Evolutionary conservation across 2,113 vertebrate species (phyloP), one percentile per base, ranked within the genome.

Genomic region (Halichoerus grypus): DNA sequence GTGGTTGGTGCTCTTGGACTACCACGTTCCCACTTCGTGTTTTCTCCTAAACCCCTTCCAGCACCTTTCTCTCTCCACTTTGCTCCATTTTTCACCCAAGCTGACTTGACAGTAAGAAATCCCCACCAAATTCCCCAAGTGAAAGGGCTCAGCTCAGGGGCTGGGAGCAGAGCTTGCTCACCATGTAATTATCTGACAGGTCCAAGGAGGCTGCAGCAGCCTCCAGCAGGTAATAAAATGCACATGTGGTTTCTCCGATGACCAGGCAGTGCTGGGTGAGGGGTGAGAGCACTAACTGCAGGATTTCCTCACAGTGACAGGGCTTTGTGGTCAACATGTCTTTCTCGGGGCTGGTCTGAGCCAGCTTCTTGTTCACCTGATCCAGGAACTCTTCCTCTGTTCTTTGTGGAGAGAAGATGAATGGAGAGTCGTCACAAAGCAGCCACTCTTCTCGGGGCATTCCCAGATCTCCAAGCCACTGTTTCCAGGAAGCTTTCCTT

Each of bases 171-270:
- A 81, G 63, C 16, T 74, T 88, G 83, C 97, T 97, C 65, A 98
- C 97, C 98, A 98, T 96, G 42, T 98, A 97, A 93, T 97, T 97
- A 57, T 98, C 97, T 28, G 96, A 93, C 39, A 98, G 76, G 46
- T 97, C 77, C 93, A 98, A 86, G 42, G 97, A 96, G 67, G 98
- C 97, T 7, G 98, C 77, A 0, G 97, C 96, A 36, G 97, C 96
- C 83, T 98, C 98, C 65, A 98, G 91, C 76, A 97, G 88, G 67
- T 97, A 98, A 57, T 97, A 98, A 89, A 98, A 97, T 0, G 97
- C 95, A 79, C 93, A 97, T 0, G 76, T 51, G 59, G 46, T 84
- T 67, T 98, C 93, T 76, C 94, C 94, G 15, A 89, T 39, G 74
- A 93, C 46, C 91, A 98, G 83, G 87, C 97, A 98, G 93, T 98